Evolutionary conservation across 2,113 vertebrate species (phyloP), one percentile per base, ranked within the genome.

Genomic region (Morone saxatilis): DNA sequence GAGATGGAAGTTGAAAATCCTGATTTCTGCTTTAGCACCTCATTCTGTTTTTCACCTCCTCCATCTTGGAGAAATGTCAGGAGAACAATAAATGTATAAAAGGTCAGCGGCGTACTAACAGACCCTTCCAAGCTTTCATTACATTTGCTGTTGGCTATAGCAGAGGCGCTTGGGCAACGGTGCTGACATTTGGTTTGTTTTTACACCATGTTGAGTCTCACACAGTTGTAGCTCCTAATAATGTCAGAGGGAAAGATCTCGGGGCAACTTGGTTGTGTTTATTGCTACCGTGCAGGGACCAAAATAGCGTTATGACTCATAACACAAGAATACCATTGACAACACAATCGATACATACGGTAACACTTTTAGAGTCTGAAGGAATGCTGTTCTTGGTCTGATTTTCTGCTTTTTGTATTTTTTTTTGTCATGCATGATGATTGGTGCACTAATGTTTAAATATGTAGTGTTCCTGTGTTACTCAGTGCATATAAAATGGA

Each of bases 141-240:
- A 94, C 93, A 86, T 89, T 87, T 86, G 87, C 93, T 93, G 87
- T 85, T 86, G 90, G 90, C 91, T 91, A 87, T 91, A 88, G 87
- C 86, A 77, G 86, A 93, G 88, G 90, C 86, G 89, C 92, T 72
- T 68, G 90, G 90, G 91, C 94, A 91, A 43, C 62, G n/a, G 90
- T 36, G 92, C 85, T 96, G 94, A 95, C 95, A 95, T 95, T 95
- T 95, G 92, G 93, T 96, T 95, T 95, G 95, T 95, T 96, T 95
- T 95, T 92, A 93, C 94, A 93, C 93, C 86, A 71, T 89, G 94
- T 93, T 90, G 90, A 88, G 89, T 93, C 87, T 90, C 92, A 89
- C 94, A 88, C 88, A 76, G 87, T 88, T 91, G 91, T 88, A 92
- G 90, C 90, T 91, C 93, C 94, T 94, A 94, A 94, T 95, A 95